Evolutionary conservation across 2,113 vertebrate genomes (phyloP).

Genomic region (Microcebus lehilahytsara): DNA sequence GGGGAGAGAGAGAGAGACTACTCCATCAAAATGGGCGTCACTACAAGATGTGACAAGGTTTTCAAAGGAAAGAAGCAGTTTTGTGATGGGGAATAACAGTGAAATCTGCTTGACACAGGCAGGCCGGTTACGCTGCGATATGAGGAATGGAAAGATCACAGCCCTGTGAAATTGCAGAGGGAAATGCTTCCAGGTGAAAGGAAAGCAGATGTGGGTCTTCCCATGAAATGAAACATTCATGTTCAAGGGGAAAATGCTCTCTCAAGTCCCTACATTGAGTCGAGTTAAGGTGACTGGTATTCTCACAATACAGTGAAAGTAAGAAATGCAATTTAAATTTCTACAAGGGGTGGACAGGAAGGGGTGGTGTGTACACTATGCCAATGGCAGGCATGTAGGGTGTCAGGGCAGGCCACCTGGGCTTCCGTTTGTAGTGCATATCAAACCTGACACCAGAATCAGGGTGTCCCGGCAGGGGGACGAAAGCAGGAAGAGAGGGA

Average conservation of each 20-base stretch:
- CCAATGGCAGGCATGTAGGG: not conserved
- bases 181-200: not conserved
- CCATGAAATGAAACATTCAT: not conserved
- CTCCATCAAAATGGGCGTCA: not conserved
- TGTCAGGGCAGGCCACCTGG: not conserved
- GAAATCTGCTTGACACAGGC: rapidly evolving
- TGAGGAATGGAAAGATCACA: rapidly evolving
- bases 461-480: not conserved
- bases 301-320: not conserved
- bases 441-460: not conserved
- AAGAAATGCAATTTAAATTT: not conserved
- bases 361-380: rapidly evolving
- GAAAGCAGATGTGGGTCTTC: not conserved
- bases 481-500: not conserved
- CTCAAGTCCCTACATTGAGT: too few relatives aligned
- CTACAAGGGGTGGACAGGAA: not conserved
- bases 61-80: not conserved
- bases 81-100: not conserved
- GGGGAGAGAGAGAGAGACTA: not conserved
- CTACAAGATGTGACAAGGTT: not conserved
- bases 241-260: not conserved
- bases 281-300: not conserved
- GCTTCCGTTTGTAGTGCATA: not conserved
- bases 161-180: not conserved
- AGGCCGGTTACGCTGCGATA: not conserved